Percentiles rank a stretch among this genome's conserved stretches.
These are phyloP conservation scores for Apamea sordens DNA, from an alignment of 2,888 invertebrate species.

Conservation along the genomic window DNA sequence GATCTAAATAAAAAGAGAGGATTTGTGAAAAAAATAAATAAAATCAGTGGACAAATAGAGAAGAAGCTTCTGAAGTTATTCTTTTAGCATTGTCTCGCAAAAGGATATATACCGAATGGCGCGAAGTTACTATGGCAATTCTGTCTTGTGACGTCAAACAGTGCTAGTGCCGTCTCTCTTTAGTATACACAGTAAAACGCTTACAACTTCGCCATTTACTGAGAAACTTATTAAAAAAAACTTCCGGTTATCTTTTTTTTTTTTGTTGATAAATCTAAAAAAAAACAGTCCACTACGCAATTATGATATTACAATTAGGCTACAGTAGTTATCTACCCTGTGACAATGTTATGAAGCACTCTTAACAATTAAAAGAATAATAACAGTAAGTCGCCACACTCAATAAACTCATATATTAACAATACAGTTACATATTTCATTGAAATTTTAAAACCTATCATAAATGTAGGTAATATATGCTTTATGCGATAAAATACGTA, in stretches of 20 bases:
- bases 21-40: too few species aligned
- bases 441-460: slow-evolving; percentile 36
- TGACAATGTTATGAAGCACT: background rate
- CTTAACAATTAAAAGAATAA: background rate
- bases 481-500: slow-evolving; percentile 35
- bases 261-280: background rate
- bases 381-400: slow-evolving; percentile 25
- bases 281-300: background rate
- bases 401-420: slow-evolving; percentile 35
- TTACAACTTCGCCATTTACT: too few species aligned
- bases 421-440: slow-evolving; percentile 49
- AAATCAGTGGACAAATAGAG: background rate
- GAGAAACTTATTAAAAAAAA: background rate
- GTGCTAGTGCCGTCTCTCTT: background rate
- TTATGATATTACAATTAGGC: background rate
- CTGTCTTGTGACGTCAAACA: too few species aligned
- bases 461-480: slow-evolving; percentile 32
- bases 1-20: background rate
- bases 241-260: background rate
- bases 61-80: background rate
- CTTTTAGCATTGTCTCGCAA: background rate
- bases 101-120: background rate
- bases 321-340: background rate
- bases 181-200: background rate
- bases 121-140: too few species aligned